These are phyloP conservation scores for Styela clava DNA, from an alignment of 23 tunicate species.

Conservation along the genomic window DNA sequence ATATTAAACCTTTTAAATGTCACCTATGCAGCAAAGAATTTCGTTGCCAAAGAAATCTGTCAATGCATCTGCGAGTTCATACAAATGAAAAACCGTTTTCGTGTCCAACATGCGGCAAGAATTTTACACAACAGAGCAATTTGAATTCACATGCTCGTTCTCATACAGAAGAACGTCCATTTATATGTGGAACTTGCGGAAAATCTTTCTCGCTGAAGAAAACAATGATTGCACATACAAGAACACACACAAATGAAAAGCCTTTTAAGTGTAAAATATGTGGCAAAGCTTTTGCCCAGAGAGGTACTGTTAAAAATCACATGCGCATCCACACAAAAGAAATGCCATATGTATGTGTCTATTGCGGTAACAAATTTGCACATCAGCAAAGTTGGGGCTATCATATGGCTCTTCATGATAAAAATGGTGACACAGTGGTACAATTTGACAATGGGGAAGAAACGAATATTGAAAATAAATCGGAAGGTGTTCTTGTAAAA, in stretches of 20 bases:
- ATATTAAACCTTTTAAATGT: slow-evolving; percentile 2
- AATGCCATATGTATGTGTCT: not conserved
- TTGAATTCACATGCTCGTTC: not conserved
- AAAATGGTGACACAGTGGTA: not conserved
- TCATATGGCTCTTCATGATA: not conserved
- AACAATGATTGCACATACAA: not conserved
- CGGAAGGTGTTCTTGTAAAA: too few species aligned
- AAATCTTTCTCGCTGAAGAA: slow-evolving; percentile 3
- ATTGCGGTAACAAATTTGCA: not conserved
- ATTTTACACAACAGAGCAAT: slow-evolving; percentile 2
- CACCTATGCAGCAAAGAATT: not conserved
- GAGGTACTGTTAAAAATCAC: slow-evolving; percentile 11
- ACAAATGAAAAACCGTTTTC: slow-evolving; percentile 8
- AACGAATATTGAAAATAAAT: too few species aligned
- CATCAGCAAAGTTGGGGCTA: slow-evolving; percentile 4
- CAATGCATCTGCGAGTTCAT: not conserved
- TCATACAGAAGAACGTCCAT: slow-evolving; percentile 16
- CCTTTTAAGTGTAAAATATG: slow-evolving; percentile 1
- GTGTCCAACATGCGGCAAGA: not conserved
- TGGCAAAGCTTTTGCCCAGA: not conserved
- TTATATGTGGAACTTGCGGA: slow-evolving; percentile 3
- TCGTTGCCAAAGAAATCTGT: not conserved
- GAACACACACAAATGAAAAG: slow-evolving; percentile 11
- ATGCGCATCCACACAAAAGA: not conserved
- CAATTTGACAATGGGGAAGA: too few species aligned